phyloP scores from a whole-genome alignment of 1,140 invertebrate genomes.

The Anastrepha ludens region DNA sequence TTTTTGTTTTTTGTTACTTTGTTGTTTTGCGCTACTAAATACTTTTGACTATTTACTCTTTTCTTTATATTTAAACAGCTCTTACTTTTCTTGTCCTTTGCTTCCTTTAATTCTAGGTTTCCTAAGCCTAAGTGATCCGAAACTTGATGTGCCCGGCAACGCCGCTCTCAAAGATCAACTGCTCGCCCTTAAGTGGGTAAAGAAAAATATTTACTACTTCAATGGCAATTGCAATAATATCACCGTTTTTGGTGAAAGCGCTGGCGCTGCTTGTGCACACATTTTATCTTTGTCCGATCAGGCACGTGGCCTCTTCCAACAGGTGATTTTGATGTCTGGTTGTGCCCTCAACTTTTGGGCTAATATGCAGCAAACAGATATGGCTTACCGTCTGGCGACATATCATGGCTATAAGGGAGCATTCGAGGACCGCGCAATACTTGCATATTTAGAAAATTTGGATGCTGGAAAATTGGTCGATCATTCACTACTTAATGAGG shows the following conservation, averaged over 20 bases:
- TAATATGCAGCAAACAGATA: constrained; percentile 50
- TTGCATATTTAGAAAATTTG: constrained; percentile 66
- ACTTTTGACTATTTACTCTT: no score
- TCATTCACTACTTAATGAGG: constrained; percentile 54
- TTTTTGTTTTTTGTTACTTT: no score
- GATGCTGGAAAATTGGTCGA: constrained; percentile 53
- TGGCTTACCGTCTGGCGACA: constrained; percentile 56
- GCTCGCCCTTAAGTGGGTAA: constrained; percentile 73
- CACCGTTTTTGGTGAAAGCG: constrained; percentile 73
- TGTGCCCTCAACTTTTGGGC: constrained; percentile 74
- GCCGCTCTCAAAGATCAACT: constrained; percentile 78
- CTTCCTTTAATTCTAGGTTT: constrained; percentile 75
- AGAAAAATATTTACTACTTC: constrained; percentile 71
- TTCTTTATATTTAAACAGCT: no score
- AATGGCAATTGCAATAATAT: constrained; percentile 72
- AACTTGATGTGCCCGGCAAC: constrained; percentile 75
- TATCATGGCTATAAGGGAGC: constrained; percentile 60
- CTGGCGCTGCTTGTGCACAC: constrained; percentile 70
- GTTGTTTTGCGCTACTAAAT: no score
- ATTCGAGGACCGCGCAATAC: constrained; percentile 63
- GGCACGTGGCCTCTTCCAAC: constrained; percentile 77
- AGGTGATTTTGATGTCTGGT: constrained; percentile 79
- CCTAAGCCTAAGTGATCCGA: constrained; percentile 75
- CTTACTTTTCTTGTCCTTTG: neutral
- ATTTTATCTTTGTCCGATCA: constrained; percentile 68